A percentile compares a stretch with the other conserved stretches of the same genome.
phyloP scores from a whole-genome alignment of 2,888 invertebrate species.

The Drosophila mettleri region DNA sequence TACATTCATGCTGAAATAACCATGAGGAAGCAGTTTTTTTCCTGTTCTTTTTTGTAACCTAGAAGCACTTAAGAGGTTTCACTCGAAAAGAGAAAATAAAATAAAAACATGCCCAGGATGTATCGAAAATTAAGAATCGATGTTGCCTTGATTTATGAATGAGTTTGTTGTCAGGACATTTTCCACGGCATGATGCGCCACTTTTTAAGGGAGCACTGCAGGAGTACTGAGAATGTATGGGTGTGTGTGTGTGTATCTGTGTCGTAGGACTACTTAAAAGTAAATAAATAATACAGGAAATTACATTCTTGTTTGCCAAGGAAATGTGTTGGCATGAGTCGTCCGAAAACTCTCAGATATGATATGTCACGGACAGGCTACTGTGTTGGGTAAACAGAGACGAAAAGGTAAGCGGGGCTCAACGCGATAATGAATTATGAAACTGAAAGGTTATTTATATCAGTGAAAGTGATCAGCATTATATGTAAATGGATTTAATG shows the following conservation, averaged over 20 bases:
- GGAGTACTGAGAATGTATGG: background rate
- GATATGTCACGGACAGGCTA: constrained; percentile 58
- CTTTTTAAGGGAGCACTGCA: constrained; percentile 37
- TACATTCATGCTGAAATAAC: constrained; percentile 60
- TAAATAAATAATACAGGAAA: constrained; percentile 70
- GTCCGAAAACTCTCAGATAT: constrained; percentile 32
- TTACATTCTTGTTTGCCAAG: constrained; percentile 53
- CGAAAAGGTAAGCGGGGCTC: constrained; percentile 29
- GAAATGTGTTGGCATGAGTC: constrained; percentile 56
- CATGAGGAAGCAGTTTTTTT: constrained; percentile 69
- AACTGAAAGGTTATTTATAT: background rate
- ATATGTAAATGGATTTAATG: background rate
- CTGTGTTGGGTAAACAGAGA: constrained; percentile 42
- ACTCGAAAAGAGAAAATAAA: constrained; percentile 24
- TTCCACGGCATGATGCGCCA: constrained; percentile 54
- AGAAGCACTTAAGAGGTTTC: constrained; percentile 61
- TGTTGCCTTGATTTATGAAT: constrained; percentile 72
- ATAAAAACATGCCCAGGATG: constrained; percentile 36
- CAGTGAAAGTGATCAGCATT: constrained; percentile 1
- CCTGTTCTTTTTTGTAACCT: constrained; percentile 18
- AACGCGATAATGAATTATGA: constrained; percentile 6
- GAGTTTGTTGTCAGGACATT: constrained; percentile 67
- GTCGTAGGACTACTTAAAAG: constrained; percentile 65
- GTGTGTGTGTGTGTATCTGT: constrained; percentile 1
- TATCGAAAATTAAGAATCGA: constrained; percentile 71